Conservation (phyloP, 2,888 invertebrate species). For the Endomychus coccineus region DNA sequence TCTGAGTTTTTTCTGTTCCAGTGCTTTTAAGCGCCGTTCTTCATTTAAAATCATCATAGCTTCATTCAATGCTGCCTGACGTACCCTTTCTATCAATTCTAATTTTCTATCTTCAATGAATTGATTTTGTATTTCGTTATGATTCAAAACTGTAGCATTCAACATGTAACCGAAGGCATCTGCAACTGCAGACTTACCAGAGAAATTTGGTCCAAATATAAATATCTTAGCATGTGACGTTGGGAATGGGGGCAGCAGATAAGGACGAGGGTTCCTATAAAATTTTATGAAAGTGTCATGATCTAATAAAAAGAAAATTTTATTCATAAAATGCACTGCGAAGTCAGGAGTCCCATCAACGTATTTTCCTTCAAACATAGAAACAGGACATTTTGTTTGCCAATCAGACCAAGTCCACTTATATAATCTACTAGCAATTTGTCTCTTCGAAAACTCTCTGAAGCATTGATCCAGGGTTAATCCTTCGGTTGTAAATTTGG, state of each 20-base stretch:
- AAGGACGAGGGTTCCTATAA: conserved; percentile 55
- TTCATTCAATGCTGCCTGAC: conserved; percentile 30
- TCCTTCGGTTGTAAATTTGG: conserved; percentile 22
- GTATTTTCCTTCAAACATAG: conserved; percentile 50
- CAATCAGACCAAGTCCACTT: conserved; percentile 51
- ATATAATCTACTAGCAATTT: conserved; percentile 35
- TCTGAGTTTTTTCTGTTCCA: too few species aligned
- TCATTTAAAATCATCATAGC: conserved; percentile 15
- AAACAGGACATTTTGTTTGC: conserved; percentile 55
- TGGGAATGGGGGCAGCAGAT: conserved; percentile 50
- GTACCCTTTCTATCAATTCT: conserved; percentile 39
- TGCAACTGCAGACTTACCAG: conserved; percentile 54
- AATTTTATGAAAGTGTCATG: conserved; percentile 48
- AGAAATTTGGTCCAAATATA: conserved; percentile 52
- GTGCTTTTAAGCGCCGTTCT: too few species aligned
- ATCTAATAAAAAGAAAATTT: conserved; percentile 53
- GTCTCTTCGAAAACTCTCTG: conserved; percentile 29
- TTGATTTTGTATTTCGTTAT: conserved; percentile 29
- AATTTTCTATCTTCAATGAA: conserved; percentile 26
- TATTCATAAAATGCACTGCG: conserved; percentile 54
- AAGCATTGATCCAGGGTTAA: conserved; percentile 36
- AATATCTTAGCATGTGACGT: conserved; percentile 53
- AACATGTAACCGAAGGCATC: conserved; percentile 50
- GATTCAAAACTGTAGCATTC: conserved; percentile 45
- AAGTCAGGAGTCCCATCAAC: conserved; percentile 48